Percentiles rank a stretch among this genome's conserved stretches.
phyloP scores from a whole-genome alignment of 2,797 vertebrate species.

The Pseudomugil gertrudae region DNA sequence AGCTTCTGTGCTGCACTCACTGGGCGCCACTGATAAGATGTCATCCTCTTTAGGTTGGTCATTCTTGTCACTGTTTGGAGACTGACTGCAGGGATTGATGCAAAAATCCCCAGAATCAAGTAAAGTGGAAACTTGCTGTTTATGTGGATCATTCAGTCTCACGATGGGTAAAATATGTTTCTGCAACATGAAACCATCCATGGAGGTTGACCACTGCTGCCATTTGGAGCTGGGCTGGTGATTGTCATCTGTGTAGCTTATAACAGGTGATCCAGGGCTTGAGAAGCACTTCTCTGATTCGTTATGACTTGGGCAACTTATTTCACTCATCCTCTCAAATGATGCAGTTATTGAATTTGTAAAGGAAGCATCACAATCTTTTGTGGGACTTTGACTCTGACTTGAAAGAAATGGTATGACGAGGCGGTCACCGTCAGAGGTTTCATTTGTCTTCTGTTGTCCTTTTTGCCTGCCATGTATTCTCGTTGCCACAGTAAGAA shows the following conservation, averaged over 20 bases:
- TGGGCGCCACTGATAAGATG: slow-evolving; percentile 77
- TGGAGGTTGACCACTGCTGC: not conserved
- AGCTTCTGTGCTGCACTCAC: slow-evolving; percentile 88
- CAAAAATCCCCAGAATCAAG: slow-evolving; percentile 35
- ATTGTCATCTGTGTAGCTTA: slow-evolving; percentile 11
- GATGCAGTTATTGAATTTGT: slow-evolving; percentile 55
- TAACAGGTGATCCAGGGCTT: slow-evolving; percentile 36
- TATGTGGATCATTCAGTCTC: slow-evolving; percentile 19
- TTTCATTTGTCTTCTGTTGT: slow-evolving; percentile 29
- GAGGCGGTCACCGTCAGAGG: slow-evolving; percentile 42
- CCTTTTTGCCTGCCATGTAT: slow-evolving; percentile 51
- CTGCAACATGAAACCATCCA: slow-evolving; percentile 25
- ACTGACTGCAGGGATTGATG: slow-evolving; percentile 34
- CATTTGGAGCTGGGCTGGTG: slow-evolving; percentile 16
- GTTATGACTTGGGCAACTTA: slow-evolving; percentile 38
- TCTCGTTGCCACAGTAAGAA: slow-evolving; percentile 85
- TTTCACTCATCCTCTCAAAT: slow-evolving; percentile 64
- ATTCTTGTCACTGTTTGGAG: slow-evolving; percentile 52
- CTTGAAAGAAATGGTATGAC: slow-evolving; percentile 27
- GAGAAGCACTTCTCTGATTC: slow-evolving; percentile 34
- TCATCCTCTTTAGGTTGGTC: slow-evolving; percentile 69
- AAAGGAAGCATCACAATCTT: slow-evolving; percentile 36
- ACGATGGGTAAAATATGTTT: slow-evolving; percentile 28
- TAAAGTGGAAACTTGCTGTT: slow-evolving; percentile 22
- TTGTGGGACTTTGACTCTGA: slow-evolving; percentile 15